These are phyloP conservation scores for Zophobas morio DNA, from an alignment of 1,140 invertebrate genomes.

Conservation along the genomic window DNA sequence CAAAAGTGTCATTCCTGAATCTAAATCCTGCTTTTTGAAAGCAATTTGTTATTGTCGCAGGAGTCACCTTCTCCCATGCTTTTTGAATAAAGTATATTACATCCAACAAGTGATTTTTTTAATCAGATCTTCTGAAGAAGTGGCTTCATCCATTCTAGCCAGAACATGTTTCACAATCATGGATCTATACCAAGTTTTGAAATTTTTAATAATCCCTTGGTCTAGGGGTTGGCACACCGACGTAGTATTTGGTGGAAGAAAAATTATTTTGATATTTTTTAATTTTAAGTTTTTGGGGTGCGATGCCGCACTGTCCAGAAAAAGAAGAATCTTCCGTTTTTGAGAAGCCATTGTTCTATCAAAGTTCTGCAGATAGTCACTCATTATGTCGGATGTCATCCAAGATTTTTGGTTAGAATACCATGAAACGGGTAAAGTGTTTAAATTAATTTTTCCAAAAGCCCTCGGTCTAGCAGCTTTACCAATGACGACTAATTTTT, in stretches of 20 bases:
- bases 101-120: slow-evolving; percentile 26
- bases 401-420: slow-evolving; percentile 52
- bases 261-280: slow-evolving; percentile 37
- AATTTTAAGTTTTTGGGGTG: slow-evolving; percentile 44
- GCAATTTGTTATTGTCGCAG: not conserved
- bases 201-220: slow-evolving; percentile 52
- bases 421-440: slow-evolving; percentile 47
- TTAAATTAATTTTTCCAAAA: slow-evolving; percentile 45
- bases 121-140: slow-evolving; percentile 9
- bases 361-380: slow-evolving; percentile 60
- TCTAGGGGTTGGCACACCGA: slow-evolving; percentile 48
- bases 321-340: slow-evolving; percentile 66
- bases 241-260: slow-evolving; percentile 49
- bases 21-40: not conserved
- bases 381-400: slow-evolving; percentile 54
- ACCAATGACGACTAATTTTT: slow-evolving; percentile 42
- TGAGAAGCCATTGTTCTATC: slow-evolving; percentile 61
- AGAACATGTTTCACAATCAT: slow-evolving; percentile 39
- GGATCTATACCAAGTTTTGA: slow-evolving; percentile 46
- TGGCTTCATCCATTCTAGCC: slow-evolving; percentile 15
- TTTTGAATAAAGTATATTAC: not conserved
- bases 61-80: slow-evolving; percentile 1
- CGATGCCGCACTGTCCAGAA: slow-evolving; percentile 46
- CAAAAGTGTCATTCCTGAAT: not conserved
- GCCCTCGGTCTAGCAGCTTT: slow-evolving; percentile 39